These are phyloP conservation scores for Cepaea hortensis DNA, from an alignment of 2,888 invertebrate species.

Conservation along the genomic window DNA sequence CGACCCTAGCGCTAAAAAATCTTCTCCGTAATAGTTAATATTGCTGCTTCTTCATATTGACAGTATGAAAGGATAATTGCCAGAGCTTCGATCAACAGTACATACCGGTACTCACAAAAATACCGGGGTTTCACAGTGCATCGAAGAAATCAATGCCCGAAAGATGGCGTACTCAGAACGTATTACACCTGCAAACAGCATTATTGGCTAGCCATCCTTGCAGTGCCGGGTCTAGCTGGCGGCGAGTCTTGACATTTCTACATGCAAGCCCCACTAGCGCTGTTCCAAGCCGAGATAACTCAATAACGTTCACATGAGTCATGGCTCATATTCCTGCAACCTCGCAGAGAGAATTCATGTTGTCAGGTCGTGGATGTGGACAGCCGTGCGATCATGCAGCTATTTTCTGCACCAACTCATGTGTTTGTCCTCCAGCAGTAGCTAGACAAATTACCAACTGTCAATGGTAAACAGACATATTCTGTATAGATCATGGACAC, in stretches of 20 bases:
- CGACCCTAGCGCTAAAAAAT: too few relatives aligned
- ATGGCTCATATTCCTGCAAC: not conserved
- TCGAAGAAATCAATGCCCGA: conserved; percentile 1
- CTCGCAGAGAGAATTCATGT: not conserved
- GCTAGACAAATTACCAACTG: too few relatives aligned
- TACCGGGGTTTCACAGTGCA: not conserved
- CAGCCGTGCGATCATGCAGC: not conserved
- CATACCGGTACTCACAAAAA: not conserved
- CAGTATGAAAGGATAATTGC: not conserved
- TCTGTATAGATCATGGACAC: too few relatives aligned
- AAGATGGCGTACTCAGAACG: conserved; percentile 22
- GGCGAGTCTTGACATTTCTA: conserved; percentile 28
- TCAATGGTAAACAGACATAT: too few relatives aligned
- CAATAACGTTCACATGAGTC: conserved; percentile 14
- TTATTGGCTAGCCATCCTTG: not conserved
- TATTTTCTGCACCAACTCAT: not conserved
- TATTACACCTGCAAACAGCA: conserved; percentile 21
- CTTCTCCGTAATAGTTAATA: not conserved
- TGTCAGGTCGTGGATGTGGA: not conserved
- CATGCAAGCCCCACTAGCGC: not conserved
- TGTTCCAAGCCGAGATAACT: not conserved
- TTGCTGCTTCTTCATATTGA: not conserved
- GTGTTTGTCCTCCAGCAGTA: too few relatives aligned
- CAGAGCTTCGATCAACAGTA: not conserved
- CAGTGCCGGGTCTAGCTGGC: not conserved